These are phyloP conservation scores for Propsilocerus akamusi DNA, from an alignment of 1,140 invertebrate species.

Conservation along the genomic window DNA sequence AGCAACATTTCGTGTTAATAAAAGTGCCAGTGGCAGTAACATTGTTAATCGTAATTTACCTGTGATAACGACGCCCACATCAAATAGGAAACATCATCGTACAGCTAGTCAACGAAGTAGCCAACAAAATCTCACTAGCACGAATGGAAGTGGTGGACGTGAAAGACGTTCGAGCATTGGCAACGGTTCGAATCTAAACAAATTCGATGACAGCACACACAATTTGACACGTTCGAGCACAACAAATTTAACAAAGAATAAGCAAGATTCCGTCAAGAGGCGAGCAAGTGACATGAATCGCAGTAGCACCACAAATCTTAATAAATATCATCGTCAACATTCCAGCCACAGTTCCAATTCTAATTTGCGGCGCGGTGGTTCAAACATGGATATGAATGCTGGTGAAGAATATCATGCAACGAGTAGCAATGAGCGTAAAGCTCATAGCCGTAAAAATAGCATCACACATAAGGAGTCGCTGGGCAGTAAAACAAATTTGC, in stretches of 20 bases:
- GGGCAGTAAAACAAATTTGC: not conserved
- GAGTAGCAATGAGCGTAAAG: slow-evolving; percentile 6
- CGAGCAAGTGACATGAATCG: slow-evolving; percentile 1
- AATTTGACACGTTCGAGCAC: slow-evolving; percentile 4
- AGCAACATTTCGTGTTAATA: slow-evolving; percentile 5
- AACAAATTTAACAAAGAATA: slow-evolving; percentile 5
- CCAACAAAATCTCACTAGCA: not conserved
- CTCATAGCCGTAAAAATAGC: not conserved
- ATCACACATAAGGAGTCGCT: no score
- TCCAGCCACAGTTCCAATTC: not conserved
- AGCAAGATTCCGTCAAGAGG: not conserved
- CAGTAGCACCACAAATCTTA: slow-evolving; percentile 6
- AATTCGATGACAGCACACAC: not conserved
- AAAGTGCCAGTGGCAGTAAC: slow-evolving; percentile 4
- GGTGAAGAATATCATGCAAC: not conserved
- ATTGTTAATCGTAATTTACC: not conserved
- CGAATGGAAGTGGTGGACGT: no score
- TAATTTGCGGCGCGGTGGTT: not conserved
- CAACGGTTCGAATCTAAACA: not conserved
- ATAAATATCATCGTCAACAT: slow-evolving; percentile 1
- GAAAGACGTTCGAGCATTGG: not conserved
- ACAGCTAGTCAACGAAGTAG: not conserved
- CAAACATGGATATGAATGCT: not conserved
- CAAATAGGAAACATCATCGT: not conserved
- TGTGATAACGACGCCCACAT: not conserved